Evolutionary conservation across 2,113 vertebrate genomes (phyloP), one percentile per base, ranked within the genome.

Genomic region (Phylloscopus trochiloides): DNA sequence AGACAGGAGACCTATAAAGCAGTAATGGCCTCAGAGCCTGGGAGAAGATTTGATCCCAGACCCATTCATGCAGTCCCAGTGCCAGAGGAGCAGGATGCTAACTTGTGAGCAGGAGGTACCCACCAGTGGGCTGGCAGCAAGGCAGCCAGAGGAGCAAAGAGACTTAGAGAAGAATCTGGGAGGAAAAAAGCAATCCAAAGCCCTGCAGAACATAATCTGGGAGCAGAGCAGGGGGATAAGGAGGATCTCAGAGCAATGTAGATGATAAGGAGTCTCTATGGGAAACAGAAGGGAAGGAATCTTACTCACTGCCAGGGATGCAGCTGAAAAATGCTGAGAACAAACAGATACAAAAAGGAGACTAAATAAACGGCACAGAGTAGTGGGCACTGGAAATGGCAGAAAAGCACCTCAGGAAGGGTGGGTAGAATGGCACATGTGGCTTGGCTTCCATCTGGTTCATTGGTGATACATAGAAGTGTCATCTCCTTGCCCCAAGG

Each of bases 361-460:
- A 78, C 14, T 28, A 28, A 88, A 86, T 93, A 65, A 31, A 1
- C 6, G 12, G 9, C 62, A 84, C 14, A 47, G 52, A 85, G 76
- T 80, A 65, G 17, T 40, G n/a, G 54, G 65, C 58, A 91, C 42
- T 32, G 42, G 38, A 58, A 81, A 91, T 1, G 2, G 43, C 63
- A 89, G 36, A 59, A 78, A 81, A 61, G 45, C 43, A 87, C 65
- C 57, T 63, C 2, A 2, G 18, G 70, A 86, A 63, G 58, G 48
- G 31, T 0, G 0, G 25, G 65, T 52, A 92, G 62, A 66, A 63
- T 1, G 18, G 65, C 25, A 54, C 5, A 2, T 0, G 0, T 21
- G 48, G 54, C 63, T 85, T 55, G 43, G 55, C 71, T 59, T 78
- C 36, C 55, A 88, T 38, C 59, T 1, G 2, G 21, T n/a, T 90